Evolutionary conservation across 2,113 vertebrate species (phyloP).

Genomic region (Hipposideros armiger): DNA sequence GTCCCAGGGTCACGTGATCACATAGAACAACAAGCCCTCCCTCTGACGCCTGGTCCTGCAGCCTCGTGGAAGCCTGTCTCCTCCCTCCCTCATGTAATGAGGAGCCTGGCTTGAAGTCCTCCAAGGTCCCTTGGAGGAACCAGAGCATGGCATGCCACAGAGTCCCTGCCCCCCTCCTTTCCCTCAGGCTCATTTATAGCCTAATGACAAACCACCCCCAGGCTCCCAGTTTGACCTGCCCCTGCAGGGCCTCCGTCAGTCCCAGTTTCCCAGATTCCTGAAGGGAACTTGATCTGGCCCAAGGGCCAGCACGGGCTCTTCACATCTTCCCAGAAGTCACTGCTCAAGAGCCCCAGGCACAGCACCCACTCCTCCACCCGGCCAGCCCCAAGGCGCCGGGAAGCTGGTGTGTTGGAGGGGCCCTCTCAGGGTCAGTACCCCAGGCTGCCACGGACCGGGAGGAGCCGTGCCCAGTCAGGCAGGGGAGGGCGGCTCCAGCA

Average conservation of each 20-base stretch:
- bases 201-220: not conserved
- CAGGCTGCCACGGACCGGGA: not conserved
- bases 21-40: not conserved
- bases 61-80: not conserved
- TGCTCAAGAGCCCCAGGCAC: not conserved
- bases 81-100: not conserved
- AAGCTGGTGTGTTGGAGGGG: not conserved
- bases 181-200: not conserved
- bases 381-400: not conserved
- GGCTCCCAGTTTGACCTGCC: not conserved
- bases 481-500: not conserved
- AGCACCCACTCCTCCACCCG: not conserved
- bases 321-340: not conserved
- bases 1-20: slow-evolving; percentile 20
- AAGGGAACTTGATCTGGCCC: not conserved
- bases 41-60: not conserved
- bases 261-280: not conserved
- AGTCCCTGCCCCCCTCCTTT: not conserved
- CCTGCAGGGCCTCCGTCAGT: not conserved
- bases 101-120: not conserved
- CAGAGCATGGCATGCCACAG: not conserved
- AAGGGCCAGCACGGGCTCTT: not conserved
- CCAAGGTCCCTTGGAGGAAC: not conserved
- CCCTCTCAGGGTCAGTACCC: not conserved
- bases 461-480: not conserved